phyloP scores from a whole-genome alignment of 2,113 vertebrate species.

The Bubalus kerabau region DNA sequence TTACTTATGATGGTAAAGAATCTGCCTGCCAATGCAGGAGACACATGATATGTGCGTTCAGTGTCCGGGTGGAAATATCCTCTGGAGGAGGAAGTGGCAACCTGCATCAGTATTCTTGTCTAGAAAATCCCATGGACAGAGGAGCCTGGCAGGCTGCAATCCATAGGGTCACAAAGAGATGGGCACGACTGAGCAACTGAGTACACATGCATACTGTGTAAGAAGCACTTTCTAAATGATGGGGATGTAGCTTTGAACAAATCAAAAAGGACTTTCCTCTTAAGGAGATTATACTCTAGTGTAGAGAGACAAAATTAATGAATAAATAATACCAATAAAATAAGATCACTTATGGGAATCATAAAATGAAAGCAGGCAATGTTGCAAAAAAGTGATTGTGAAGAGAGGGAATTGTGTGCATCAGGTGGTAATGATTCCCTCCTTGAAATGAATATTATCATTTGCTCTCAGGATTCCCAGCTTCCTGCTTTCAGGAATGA shows the following conservation, averaged over 20 bases:
- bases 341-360: neutral
- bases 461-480: neutral
- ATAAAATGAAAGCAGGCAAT: neutral
- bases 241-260: neutral
- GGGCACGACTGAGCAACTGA: neutral
- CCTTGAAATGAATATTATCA: neutral
- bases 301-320: neutral
- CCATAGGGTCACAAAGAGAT: neutral
- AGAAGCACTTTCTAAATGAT: neutral
- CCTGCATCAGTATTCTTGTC: neutral
- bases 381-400: neutral
- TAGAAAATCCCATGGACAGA: neutral
- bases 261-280: neutral
- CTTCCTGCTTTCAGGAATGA: neutral
- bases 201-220: neutral
- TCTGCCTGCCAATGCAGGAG: neutral
- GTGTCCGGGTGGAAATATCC: neutral
- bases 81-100: neutral
- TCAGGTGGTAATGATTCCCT: neutral
- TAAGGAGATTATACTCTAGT: neutral
- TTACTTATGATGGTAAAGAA: neutral
- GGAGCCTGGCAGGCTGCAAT: neutral
- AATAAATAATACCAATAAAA: neutral
- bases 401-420: neutral
- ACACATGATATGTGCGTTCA: neutral